Percentiles rank a stretch among this genome's conserved stretches.
Evolutionary conservation across 2,113 vertebrate species (phyloP).

Genomic region (Rhea pennata): DNA sequence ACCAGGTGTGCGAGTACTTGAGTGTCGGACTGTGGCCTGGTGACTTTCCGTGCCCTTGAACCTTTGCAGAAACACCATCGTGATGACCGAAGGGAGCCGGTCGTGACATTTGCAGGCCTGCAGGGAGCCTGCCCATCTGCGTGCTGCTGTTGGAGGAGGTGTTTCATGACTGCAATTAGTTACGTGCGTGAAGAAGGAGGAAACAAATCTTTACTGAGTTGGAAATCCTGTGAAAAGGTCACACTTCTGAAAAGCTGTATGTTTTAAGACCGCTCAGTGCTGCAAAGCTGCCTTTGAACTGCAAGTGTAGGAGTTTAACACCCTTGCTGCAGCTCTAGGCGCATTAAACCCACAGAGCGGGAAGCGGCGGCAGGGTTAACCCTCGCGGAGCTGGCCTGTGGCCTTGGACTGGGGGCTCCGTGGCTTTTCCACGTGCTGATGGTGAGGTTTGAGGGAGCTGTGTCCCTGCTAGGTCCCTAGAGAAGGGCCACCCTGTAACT

Average conservation of each 20-base stretch:
- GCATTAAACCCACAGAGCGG: slow-evolving; percentile 30
- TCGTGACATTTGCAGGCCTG: neutral
- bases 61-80: neutral
- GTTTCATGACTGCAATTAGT: slow-evolving; percentile 54
- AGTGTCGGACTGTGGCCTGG: rapidly evolving
- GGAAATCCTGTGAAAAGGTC: slow-evolving; percentile 72
- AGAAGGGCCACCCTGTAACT: neutral
- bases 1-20: neutral
- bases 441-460: neutral
- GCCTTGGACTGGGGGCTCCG: neutral
- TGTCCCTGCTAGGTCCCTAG: neutral
- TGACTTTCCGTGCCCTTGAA: slow-evolving; percentile 4
- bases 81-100: neutral
- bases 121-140: neutral
- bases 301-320: slow-evolving; percentile 68
- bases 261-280: slow-evolving; percentile 67
- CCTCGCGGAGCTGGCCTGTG: neutral
- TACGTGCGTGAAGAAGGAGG: slow-evolving; percentile 44
- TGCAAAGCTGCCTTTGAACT: slow-evolving; percentile 72
- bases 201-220: slow-evolving; percentile 66
- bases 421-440: neutral
- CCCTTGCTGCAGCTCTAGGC: slow-evolving; percentile 41
- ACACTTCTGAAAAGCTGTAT: slow-evolving; percentile 62
- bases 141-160: slow-evolving; percentile 32
- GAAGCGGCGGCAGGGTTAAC: slow-evolving; percentile 19